These are phyloP conservation scores for Ceyx melanurus DNA, from an alignment of 2,113 vertebrate species.

Conservation along the genomic window DNA sequence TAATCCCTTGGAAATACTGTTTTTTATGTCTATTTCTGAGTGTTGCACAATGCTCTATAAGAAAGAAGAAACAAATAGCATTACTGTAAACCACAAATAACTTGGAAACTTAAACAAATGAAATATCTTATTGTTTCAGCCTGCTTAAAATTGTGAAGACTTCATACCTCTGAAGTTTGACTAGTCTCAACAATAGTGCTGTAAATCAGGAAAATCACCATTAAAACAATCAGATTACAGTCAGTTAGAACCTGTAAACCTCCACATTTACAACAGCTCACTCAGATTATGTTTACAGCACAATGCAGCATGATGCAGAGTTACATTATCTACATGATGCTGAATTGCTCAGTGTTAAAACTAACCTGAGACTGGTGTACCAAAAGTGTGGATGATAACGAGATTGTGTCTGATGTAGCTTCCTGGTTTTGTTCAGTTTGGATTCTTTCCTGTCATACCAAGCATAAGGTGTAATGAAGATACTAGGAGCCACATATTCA, in stretches of 20 bases:
- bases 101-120: background rate
- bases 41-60: background rate
- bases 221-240: background rate
- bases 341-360: background rate
- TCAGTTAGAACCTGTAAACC: background rate
- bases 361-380: background rate
- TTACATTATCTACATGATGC: background rate
- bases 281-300: background rate
- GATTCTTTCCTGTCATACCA: background rate
- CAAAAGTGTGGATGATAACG: background rate
- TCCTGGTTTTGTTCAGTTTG: background rate
- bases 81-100: constrained; percentile 5
- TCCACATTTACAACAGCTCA: background rate
- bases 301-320: rapidly evolving
- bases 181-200: background rate
- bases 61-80: background rate
- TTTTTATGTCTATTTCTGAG: background rate
- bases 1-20: background rate
- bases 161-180: background rate
- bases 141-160: background rate
- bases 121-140: background rate
- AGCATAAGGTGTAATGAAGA: background rate
- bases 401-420: background rate
- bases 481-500: background rate
- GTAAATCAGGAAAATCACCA: background rate